Evolutionary conservation across 2,888 invertebrate genomes (phyloP).

Genomic region (Pyralis farinalis): DNA sequence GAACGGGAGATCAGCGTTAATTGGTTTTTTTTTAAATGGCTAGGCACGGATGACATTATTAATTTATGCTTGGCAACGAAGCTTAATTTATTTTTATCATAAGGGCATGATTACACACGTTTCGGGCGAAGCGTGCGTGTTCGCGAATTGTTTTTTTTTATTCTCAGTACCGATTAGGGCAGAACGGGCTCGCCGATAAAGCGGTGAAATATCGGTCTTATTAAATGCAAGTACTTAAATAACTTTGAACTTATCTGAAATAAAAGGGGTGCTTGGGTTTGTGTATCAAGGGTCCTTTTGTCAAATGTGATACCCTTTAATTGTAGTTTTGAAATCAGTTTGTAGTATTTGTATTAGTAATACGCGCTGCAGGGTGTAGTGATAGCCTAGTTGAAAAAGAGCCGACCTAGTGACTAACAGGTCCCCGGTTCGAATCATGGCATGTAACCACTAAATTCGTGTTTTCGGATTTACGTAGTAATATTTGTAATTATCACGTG

Average conservation of each 20-base stretch:
- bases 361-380: too few relatives aligned
- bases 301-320: neutral
- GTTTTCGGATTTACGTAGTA: too few relatives aligned
- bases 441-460: too few relatives aligned
- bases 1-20: slow-evolving; percentile 14
- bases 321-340: too few relatives aligned
- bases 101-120: slow-evolving; percentile 34
- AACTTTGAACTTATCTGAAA: too few relatives aligned
- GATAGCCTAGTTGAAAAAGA: too few relatives aligned
- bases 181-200: slow-evolving; percentile 5
- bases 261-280: too few relatives aligned
- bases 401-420: too few relatives aligned
- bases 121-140: slow-evolving; percentile 23
- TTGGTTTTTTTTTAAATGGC: slow-evolving; percentile 24
- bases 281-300: too few relatives aligned
- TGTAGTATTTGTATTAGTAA: too few relatives aligned
- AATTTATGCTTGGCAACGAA: slow-evolving; percentile 58
- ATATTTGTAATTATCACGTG: too few relatives aligned
- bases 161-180: slow-evolving; percentile 8
- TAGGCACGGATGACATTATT: slow-evolving; percentile 63
- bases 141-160: slow-evolving; percentile 7
- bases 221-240: slow-evolving; percentile 6
- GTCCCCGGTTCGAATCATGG: too few relatives aligned
- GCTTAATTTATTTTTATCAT: slow-evolving; percentile 40
- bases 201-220: slow-evolving; percentile 9